These are phyloP conservation scores for Heterodera filipjevi DNA, from an alignment of 2,888 invertebrate genomes.

Conservation along the genomic window DNA sequence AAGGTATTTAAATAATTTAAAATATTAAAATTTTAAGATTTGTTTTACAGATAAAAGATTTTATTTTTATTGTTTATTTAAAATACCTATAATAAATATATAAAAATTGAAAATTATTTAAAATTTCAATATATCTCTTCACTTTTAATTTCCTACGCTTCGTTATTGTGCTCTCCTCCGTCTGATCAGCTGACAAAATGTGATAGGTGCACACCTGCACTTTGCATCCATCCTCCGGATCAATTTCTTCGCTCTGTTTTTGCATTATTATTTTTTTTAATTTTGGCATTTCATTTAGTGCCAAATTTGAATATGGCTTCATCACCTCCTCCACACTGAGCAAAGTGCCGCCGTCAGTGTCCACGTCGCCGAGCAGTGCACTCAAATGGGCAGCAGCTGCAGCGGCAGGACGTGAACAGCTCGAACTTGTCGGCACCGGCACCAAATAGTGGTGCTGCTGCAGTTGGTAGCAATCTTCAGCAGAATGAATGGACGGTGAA, in stretches of 20 bases:
- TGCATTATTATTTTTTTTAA: no score
- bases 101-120: background rate
- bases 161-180: slow-evolving; percentile 56
- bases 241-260: slow-evolving; percentile 59
- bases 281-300: slow-evolving; percentile 7
- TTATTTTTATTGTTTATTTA: background rate
- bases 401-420: background rate
- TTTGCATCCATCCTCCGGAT: slow-evolving; percentile 57
- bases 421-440: background rate
- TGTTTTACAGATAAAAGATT: no score
- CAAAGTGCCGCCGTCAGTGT: slow-evolving; percentile 56
- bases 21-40: no score
- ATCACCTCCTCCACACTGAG: slow-evolving; percentile 51
- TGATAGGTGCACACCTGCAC: slow-evolving; percentile 54
- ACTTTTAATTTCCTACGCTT: slow-evolving; percentile 53
- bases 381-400: background rate
- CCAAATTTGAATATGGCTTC: slow-evolving; percentile 13
- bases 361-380: slow-evolving; percentile 47
- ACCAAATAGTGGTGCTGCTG: background rate
- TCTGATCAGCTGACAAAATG: slow-evolving; percentile 54
- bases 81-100: background rate
- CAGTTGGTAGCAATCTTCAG: background rate
- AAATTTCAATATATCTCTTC: background rate
- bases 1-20: background rate
- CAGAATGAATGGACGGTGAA: background rate